These are phyloP conservation scores for Buphagus erythrorhynchus DNA, from an alignment of 2,797 vertebrate genomes.

Conservation along the genomic window DNA sequence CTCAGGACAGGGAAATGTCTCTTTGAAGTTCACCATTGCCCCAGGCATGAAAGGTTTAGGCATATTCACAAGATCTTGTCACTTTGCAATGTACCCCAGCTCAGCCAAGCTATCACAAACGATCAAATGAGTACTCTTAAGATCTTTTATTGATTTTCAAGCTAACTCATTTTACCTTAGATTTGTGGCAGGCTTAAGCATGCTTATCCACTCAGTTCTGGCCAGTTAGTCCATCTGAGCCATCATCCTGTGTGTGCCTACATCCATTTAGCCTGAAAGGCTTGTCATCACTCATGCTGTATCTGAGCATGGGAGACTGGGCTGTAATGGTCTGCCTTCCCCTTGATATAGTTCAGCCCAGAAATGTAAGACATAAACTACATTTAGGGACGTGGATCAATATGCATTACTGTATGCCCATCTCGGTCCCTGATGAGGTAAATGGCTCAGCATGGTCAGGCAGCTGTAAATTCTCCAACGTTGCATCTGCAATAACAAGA, in stretches of 20 bases:
- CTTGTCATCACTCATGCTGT: slow-evolving; percentile 22
- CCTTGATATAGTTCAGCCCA: not conserved
- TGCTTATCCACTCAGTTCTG: not conserved
- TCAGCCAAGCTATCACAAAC: not conserved
- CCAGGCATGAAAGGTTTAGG: not conserved
- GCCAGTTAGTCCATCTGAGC: slow-evolving; percentile 8
- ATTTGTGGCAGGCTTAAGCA: slow-evolving; percentile 30
- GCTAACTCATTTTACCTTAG: slow-evolving; percentile 4
- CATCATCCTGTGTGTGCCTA: not conserved
- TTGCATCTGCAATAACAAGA: not conserved
- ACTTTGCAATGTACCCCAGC: not conserved
- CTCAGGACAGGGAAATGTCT: not conserved
- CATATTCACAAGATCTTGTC: not conserved
- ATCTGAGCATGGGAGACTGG: not conserved
- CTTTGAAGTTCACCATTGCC: not conserved
- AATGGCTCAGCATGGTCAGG: not conserved
- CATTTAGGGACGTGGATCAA: slow-evolving; percentile 36
- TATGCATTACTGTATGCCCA: slow-evolving; percentile 30
- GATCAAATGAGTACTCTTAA: not conserved
- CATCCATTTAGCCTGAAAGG: slow-evolving; percentile 9
- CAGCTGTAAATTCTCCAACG: not conserved
- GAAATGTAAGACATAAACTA: slow-evolving; percentile 35
- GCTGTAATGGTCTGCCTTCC: not conserved
- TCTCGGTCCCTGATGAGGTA: slow-evolving; percentile 41
- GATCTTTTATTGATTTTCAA: slow-evolving; percentile 45